Conservation (phyloP, 2,797 vertebrate species). For the Toxotes lorentzi region DNA sequence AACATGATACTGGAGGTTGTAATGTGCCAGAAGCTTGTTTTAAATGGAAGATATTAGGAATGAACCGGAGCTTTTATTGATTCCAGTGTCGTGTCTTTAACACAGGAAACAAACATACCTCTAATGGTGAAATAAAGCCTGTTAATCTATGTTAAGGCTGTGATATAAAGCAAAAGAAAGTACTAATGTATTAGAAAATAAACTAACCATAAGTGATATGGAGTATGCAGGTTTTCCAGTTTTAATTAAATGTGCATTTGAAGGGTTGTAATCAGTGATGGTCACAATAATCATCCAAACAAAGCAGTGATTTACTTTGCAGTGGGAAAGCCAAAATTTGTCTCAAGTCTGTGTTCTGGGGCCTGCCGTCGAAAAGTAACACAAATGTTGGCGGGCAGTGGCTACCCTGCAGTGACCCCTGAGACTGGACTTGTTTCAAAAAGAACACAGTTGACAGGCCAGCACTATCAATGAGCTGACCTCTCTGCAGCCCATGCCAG, state of each 20-base stretch:
- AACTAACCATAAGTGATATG: neutral
- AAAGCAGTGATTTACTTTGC: neutral
- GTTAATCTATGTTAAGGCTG: neutral
- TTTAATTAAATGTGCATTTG: neutral
- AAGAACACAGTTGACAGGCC: constrained; percentile 77
- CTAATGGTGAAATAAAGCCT: neutral
- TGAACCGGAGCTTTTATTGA: neutral
- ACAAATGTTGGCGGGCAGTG: constrained; percentile 68
- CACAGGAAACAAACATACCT: neutral
- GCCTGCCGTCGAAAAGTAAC: constrained; percentile 56
- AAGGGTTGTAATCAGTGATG: neutral
- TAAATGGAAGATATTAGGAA: neutral
- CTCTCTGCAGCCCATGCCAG: constrained; percentile 72
- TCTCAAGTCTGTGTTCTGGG: constrained; percentile 39
- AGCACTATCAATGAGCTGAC: constrained; percentile 79
- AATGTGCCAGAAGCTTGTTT: constrained; percentile 6
- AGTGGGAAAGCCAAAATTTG: constrained; percentile 12
- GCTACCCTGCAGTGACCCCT: constrained; percentile 67
- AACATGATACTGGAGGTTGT: neutral
- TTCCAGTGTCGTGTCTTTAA: constrained; percentile 9
- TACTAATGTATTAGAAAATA: neutral
- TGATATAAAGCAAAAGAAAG: neutral
- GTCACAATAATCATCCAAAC: neutral
- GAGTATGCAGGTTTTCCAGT: rapidly evolving
- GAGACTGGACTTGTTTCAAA: constrained; percentile 66